Percentiles rank a stretch among this genome's conserved stretches.
These are phyloP conservation scores for Campoplex nolae DNA, from an alignment of 2,888 invertebrate species.

Conservation along the genomic window DNA sequence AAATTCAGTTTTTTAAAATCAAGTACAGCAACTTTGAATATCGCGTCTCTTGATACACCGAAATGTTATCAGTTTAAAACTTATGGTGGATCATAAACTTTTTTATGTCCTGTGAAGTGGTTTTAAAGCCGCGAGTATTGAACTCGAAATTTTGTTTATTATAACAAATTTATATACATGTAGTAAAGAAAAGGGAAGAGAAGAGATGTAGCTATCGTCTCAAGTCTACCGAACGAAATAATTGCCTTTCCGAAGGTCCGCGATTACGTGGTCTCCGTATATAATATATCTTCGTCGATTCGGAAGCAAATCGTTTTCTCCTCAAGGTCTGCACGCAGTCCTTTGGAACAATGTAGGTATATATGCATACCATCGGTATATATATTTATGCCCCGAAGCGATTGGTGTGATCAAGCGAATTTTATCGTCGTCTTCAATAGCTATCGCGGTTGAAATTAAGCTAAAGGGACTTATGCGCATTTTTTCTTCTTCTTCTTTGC, in stretches of 20 bases:
- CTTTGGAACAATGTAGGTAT: slow-evolving; percentile 6
- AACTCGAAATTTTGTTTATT: no score
- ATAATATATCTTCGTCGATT: slow-evolving; percentile 48
- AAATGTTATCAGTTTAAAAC: no score
- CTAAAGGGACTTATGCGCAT: slow-evolving; percentile 1
- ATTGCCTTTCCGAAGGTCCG: slow-evolving; percentile 64
- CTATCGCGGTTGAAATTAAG: not conserved
- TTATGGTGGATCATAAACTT: no score
- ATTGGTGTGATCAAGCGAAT: slow-evolving; percentile 53
- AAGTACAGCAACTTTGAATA: no score
- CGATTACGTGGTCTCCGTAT: slow-evolving; percentile 47
- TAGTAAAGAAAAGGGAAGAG: not conserved
- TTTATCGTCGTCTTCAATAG: slow-evolving; percentile 29
- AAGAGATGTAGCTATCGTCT: slow-evolving; percentile 35
- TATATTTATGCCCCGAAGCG: slow-evolving; percentile 32
- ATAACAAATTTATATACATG: not conserved
- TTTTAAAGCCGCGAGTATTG: no score
- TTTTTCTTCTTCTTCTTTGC: no score
- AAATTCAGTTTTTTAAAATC: no score
- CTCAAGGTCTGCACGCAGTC: slow-evolving; percentile 42
- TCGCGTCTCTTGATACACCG: no score
- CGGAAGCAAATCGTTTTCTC: slow-evolving; percentile 63
- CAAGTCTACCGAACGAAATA: slow-evolving; percentile 62
- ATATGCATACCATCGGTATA: slow-evolving; percentile 7
- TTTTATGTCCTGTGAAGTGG: no score